Evolutionary conservation across 2,113 vertebrate genomes (phyloP).

Genomic region (Xerus inauris): DNA sequence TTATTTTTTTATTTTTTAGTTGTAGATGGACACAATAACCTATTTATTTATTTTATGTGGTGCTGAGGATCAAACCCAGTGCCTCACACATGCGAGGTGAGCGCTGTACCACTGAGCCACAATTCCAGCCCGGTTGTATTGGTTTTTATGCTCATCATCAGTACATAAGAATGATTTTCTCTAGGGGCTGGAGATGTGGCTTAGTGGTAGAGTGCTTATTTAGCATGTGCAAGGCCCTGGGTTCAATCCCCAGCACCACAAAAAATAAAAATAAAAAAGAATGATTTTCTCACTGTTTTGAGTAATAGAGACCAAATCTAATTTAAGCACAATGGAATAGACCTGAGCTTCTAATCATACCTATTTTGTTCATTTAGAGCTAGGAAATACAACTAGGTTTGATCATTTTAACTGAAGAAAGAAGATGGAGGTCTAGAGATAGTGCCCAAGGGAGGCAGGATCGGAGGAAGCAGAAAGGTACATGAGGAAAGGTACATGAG

Average conservation of each 20-base stretch:
- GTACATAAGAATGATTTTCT: background rate
- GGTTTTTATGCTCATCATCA: background rate
- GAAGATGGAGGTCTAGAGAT: background rate
- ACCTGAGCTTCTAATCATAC: background rate
- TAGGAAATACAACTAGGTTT: constrained; percentile 8
- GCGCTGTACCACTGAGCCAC: no score
- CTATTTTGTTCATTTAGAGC: constrained; percentile 16
- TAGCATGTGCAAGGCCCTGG: no score
- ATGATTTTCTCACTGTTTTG: background rate
- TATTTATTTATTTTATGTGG: no score
- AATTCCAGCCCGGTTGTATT: no score
- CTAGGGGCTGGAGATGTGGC: no score
- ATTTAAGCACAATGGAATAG: background rate
- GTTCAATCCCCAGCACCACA: no score
- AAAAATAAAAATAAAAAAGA: background rate
- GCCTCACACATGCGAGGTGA: no score
- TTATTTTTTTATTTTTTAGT: no score
- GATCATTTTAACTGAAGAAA: background rate
- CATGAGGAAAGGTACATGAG: background rate
- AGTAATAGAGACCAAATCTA: background rate
- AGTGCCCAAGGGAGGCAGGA: background rate
- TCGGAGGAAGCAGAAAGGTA: background rate
- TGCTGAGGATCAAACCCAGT: no score
- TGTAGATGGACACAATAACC: no score
- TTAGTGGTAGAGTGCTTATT: no score